These are phyloP conservation scores for Chiridota heheva DNA, from an alignment of 35 echinoderm and acorn worm genomes.

Conservation along the genomic window DNA sequence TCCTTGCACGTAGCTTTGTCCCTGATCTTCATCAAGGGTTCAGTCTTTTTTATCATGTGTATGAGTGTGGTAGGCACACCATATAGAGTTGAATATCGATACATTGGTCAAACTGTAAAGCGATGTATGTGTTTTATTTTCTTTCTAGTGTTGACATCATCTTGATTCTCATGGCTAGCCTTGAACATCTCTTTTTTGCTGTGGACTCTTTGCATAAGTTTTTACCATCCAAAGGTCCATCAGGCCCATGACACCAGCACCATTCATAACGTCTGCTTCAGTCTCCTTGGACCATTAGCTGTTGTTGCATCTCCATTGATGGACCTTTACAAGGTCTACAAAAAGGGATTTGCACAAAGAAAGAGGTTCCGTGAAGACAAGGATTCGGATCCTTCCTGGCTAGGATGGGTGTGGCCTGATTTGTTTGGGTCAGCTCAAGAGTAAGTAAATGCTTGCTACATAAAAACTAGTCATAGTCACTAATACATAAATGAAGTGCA, in stretches of 20 bases:
- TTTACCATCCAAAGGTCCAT: constrained; percentile 40
- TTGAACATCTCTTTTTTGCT: constrained; percentile 71
- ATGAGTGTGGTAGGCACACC: too few species aligned
- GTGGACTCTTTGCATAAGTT: constrained; percentile 49
- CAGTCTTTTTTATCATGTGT: too few species aligned
- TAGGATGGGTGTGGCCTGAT: constrained; percentile 75
- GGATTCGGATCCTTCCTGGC: constrained; percentile 53
- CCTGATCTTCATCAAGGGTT: too few species aligned
- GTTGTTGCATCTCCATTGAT: constrained; percentile 72
- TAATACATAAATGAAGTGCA: too few species aligned
- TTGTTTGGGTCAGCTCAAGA: constrained; percentile 65
- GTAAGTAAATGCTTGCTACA: constrained; percentile 34
- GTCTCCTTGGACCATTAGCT: constrained; percentile 55
- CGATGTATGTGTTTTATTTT: too few species aligned
- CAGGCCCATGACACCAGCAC: constrained; percentile 46
- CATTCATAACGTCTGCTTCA: constrained; percentile 77
- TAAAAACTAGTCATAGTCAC: too few species aligned
- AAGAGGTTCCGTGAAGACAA: constrained; percentile 51
- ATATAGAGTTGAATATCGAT: too few species aligned
- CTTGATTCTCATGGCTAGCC: constrained; percentile 56
- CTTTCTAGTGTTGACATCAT: constrained; percentile 71
- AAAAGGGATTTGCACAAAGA: constrained; percentile 79
- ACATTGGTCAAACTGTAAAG: too few species aligned
- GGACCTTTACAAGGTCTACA: constrained; percentile 82
- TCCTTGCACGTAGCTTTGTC: too few species aligned